Evolutionary conservation across 2,888 invertebrate species (phyloP), one percentile per base, ranked within the genome.

Genomic region (Cabera pusaria): DNA sequence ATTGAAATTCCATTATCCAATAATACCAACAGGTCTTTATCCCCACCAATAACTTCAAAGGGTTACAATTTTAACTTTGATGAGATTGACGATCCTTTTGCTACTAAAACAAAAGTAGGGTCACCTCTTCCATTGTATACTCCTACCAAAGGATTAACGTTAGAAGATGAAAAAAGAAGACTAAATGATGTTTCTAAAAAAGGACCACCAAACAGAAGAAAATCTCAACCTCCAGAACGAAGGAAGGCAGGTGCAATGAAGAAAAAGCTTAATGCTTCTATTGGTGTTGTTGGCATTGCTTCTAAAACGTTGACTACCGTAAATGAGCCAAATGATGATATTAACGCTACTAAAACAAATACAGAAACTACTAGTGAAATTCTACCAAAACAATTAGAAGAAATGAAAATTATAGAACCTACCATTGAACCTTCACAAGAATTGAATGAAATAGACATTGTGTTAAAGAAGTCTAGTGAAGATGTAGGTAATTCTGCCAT

Each of bases 11-110:
- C 52, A 10, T 44, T 61, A 40, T 44, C 25, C n/a, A 48, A 43
- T 4, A 50, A 62, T 31, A 53, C 36, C 42, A 34, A 20, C n/a
- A 70, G 74, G 17, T 70, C 80, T 7, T 42, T 41, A 20, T 83
- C 83, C 8, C 82, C 81, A 3, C 72, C 72, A 42, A 77, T 81
- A 19, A 55, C 52, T 24, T 79, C 79, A 9, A 82, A 67, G 53
- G 84, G 81, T 10, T 85, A 84, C 44, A 81, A 81, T 47, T 78
- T 82, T 12, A 75, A 84, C 56, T 84, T 86, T 52, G 85, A 85
- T 57, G 79, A 83, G 22, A 71, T 79, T 32, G 76, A 81, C 35
- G 69, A 86, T 55, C 86, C 83, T 17, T 87, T 86, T 61, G 75
- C 72, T 6, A 82, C 76, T 2, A 83, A 82, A 72, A 72, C 69